Percentiles rank a stretch among this genome's conserved stretches.
phyloP scores from a whole-genome alignment of 2,888 invertebrate genomes.

The Drosophila borborema region DNA sequence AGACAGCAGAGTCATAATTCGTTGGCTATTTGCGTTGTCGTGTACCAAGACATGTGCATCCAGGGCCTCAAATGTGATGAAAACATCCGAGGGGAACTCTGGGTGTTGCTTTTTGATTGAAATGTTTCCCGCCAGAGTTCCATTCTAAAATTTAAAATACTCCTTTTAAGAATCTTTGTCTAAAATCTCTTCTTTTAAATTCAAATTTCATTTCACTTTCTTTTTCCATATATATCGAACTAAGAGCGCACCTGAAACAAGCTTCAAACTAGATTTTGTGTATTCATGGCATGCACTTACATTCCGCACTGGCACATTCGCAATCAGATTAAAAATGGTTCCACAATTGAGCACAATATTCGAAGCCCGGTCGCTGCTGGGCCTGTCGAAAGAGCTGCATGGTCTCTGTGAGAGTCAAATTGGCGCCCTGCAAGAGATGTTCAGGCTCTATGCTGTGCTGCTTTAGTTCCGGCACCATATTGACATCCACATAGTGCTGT shows the following conservation, averaged over 20 bases:
- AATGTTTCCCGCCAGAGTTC: constrained; percentile 90
- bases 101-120: constrained; percentile 88
- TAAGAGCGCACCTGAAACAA: constrained; percentile 15
- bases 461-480: constrained; percentile 87
- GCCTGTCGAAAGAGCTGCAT: constrained; percentile 84
- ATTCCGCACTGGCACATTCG: constrained; percentile 89
- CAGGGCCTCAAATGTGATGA: constrained; percentile 85
- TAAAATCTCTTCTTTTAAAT: background rate
- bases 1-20: constrained; percentile 85
- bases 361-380: constrained; percentile 85
- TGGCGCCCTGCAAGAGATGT: constrained; percentile 77
- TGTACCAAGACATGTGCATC: constrained; percentile 73
- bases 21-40: constrained; percentile 82
- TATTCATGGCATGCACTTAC: constrained; percentile 84
- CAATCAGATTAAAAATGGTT: constrained; percentile 89
- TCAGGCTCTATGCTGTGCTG: constrained; percentile 82
- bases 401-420: constrained; percentile 86
- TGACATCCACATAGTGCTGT: constrained; percentile 88
- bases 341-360: constrained; percentile 85
- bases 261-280: constrained; percentile 36
- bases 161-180: background rate
- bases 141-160: constrained; percentile 85
- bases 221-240: background rate
- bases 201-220: background rate
- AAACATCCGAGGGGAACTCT: constrained; percentile 90